phyloP scores from a whole-genome alignment of 2,888 invertebrate genomes.

The Orthosia gracilis region DNA sequence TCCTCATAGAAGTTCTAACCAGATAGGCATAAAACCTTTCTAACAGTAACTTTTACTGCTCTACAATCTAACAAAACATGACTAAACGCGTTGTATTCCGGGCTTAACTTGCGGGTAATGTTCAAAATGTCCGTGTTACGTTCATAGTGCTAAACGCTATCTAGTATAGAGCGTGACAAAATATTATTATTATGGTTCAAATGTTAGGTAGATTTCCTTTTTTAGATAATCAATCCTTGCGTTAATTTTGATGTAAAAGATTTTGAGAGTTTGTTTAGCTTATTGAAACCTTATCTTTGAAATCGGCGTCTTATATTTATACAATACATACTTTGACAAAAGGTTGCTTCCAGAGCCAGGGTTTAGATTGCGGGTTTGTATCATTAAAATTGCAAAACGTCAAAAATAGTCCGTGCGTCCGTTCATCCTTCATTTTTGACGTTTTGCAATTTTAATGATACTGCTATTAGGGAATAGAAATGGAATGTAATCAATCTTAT shows the following conservation, averaged over 20 bases:
- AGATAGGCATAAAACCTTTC: constrained; percentile 30
- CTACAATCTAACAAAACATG: constrained; percentile 54
- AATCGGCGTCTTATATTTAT: too few species aligned
- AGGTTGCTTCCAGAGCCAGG: too few species aligned
- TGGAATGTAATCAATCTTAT: too few species aligned
- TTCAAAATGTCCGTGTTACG: constrained; percentile 52
- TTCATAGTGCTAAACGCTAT: constrained; percentile 39
- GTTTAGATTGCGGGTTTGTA: too few species aligned
- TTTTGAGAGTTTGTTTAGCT: too few species aligned
- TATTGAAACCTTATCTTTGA: too few species aligned
- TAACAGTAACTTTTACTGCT: not conserved
- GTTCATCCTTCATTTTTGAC: too few species aligned
- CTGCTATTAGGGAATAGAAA: too few species aligned
- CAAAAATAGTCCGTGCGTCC: too few species aligned
- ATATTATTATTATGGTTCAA: constrained; percentile 4
- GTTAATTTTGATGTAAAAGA: not conserved
- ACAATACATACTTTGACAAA: too few species aligned
- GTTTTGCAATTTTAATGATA: too few species aligned
- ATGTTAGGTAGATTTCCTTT: not conserved
- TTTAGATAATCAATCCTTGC: not conserved
- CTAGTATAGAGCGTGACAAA: constrained; percentile 4
- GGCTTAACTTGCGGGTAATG: constrained; percentile 56
- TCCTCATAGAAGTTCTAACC: constrained; percentile 1
- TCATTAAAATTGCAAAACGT: too few species aligned
- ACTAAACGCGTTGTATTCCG: constrained; percentile 59